Evolutionary conservation across 2,797 vertebrate species (phyloP).

Genomic region (Kryptopterus vitreolus): DNA sequence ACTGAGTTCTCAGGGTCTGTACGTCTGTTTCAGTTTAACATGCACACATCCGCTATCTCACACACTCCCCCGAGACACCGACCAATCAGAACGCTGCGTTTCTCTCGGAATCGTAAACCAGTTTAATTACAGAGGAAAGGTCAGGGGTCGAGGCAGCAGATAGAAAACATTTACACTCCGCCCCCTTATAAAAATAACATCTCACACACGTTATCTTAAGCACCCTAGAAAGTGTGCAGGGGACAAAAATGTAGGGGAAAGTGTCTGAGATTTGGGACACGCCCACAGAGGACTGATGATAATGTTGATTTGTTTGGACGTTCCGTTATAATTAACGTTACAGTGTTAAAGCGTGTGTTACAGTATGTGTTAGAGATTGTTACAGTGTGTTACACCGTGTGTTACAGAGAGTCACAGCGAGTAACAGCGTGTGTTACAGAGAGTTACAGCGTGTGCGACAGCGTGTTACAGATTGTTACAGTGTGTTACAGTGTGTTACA

Average conservation of each 20-base stretch:
- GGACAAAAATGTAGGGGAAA: not conserved
- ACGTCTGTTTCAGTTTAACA: not conserved
- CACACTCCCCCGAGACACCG: not conserved
- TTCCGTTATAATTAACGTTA: too few species aligned
- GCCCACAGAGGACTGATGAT: not conserved
- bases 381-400: too few species aligned
- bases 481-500: too few species aligned
- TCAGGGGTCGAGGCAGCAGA: not conserved
- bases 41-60: not conserved
- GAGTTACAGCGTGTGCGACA: too few species aligned
- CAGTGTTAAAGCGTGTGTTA: too few species aligned
- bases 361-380: too few species aligned
- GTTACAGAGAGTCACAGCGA: too few species aligned
- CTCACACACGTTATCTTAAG: not conserved
- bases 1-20: conserved; percentile 23
- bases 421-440: too few species aligned
- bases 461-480: too few species aligned
- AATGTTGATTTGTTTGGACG: too few species aligned
- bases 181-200: not conserved
- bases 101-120: not conserved
- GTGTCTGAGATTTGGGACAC: not conserved
- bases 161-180: not conserved
- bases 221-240: not conserved
- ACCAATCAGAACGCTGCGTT: not conserved
- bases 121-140: not conserved